Evolutionary conservation across 2,797 vertebrate species (phyloP), one percentile per base, ranked within the genome.

Genomic region (Acanthopagrus latus): DNA sequence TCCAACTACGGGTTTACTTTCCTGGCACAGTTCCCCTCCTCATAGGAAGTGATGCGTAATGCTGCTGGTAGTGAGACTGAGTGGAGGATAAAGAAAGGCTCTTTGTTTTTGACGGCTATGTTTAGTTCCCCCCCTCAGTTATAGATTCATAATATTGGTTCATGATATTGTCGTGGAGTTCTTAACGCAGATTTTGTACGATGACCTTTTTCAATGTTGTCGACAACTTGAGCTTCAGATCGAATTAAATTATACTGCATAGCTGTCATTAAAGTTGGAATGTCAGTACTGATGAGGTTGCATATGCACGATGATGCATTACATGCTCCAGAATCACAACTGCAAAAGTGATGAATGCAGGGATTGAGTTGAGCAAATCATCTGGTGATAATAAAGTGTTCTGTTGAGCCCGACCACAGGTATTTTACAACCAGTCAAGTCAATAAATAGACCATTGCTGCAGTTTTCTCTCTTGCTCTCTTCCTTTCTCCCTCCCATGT

Each of bases 41-140:
- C 86, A 76, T 81, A 91, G 92, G 90, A 94, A 90, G 86, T 84
- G 90, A 92, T 87, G 85, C 23, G 76, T 91, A 84, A 87, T 86
- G 56, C 82, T 84, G 84, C 69, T 88, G 73, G 70, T 71, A 72
- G 84, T 74, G 65, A 69, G 46, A 48, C 70, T 6, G 75, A 78
- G 64, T n/a, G 54, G 64, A 83, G 81, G 51, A 71, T 60, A 76
- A 86, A 85, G 70, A 91, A 85, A 91, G 76, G 76, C 64, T 82
- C 86, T 93, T 90, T 92, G 87, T 93, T 63, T 90, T 48, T 68
- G 48, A 25, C 65, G 33, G 13, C 56, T 46, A 23, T 29, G 23
- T 81, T 65, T 59, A 7, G 21, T 70, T 74, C 58, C 52, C 23
- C 23, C 44, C 12, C 47, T 68, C 16, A 68, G 16, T 56, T 75